A percentile compares a stretch with the other conserved stretches of the same genome.
Conservation (phyloP, 2,888 invertebrate species). For the Drosophila kokeensis region DNA sequence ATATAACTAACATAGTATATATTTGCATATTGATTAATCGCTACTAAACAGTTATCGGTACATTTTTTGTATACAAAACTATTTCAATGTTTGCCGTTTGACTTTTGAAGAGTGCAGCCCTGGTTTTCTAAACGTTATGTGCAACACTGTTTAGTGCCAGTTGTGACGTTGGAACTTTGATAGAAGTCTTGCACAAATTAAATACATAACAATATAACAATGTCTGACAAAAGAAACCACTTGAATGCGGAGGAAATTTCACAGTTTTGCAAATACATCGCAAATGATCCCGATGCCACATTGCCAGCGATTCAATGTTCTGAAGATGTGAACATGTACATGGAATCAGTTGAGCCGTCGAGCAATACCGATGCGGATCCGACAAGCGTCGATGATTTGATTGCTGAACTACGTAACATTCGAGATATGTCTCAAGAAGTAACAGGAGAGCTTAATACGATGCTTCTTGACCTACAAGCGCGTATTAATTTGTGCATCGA, state of each 20-base stretch:
- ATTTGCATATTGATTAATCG: too few species aligned
- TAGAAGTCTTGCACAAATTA: neutral
- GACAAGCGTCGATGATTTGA: accelerated
- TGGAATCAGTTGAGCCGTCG: too few species aligned
- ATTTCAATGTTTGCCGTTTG: neutral
- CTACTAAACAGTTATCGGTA: too few species aligned
- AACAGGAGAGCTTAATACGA: too few species aligned
- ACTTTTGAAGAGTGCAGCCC: neutral
- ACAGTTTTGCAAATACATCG: neutral
- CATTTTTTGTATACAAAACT: too few species aligned
- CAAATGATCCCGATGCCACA: neutral
- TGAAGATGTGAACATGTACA: neutral
- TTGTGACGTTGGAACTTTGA: neutral
- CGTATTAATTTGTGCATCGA: accelerated
- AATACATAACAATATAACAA: neutral
- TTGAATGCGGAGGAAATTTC: neutral
- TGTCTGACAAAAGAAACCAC: conserved; percentile 19
- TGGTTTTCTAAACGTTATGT: neutral
- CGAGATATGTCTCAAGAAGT: too few species aligned
- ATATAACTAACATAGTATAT: too few species aligned
- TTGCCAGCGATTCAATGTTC: too few species aligned
- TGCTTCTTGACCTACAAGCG: accelerated
- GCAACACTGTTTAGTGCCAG: conserved; percentile 11
- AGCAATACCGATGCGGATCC: neutral
- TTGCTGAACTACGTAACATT: too few species aligned